Base-by-base conservation (phyloP, 2,797 vertebrate species). In the Anableps anableps region DNA sequence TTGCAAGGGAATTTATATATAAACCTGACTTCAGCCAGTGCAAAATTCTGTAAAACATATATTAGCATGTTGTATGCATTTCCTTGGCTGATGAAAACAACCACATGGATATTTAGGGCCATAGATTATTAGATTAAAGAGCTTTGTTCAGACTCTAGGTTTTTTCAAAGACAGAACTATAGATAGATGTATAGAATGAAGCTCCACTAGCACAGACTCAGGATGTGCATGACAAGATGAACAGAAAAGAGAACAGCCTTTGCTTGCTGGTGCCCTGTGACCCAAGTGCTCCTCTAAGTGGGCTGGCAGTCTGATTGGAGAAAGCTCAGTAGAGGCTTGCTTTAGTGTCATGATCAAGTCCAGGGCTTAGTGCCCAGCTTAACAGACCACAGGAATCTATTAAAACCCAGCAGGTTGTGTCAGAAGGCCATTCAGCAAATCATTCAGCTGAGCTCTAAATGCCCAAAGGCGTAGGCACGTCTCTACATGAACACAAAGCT, bases 311-410 rank as follows among this genome's bases (percentile, higher is more conserved):
- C 78, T 53, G 81, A 86, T 75, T 23, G 48, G 68, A 79, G 82
- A 80, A 85, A 76, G 79, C 83, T 88, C 81, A 36, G 72, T 70
- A 80, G 75, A 83, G 86, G 83, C 60, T 9, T 31, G 76, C 83
- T 82, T 80, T 80, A 88, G 85, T 80, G 89, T 89, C 89, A 80
- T 86, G 91, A 91, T 92, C 86, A 79, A 78, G 87, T 51, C n/a
- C 55, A 77, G 74, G 77, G 87, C 85, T 93, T 89, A 86, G 87
- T 88, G 81, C 75, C 77, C 79, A 51, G 88, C 91, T 92, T 92
- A 94, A 90, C 86, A 78, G 86, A 86, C 86, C 83, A 72, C 88
- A 82, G 91, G 91, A 91, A 93, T 93, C 91, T 91, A 91, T 93
- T 89, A 89, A 38, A 83, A 76, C 91, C 86, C 88, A 84, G 88